Base-by-base conservation (phyloP, 2,113 vertebrate genomes). In the Anolis sagrei region DNA sequence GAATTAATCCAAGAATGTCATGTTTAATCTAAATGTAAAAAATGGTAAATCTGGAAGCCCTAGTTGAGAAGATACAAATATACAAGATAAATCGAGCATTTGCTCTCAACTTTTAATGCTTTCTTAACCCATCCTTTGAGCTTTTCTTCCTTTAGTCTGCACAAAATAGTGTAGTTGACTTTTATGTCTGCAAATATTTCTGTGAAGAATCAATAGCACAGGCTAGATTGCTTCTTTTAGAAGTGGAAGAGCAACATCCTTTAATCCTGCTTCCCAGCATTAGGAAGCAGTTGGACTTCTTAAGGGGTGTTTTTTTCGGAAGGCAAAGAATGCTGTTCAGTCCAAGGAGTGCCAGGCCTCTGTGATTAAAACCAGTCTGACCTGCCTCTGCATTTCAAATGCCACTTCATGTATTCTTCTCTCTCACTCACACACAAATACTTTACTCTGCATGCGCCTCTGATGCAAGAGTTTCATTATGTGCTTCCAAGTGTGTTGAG, bases 351-450 rank as follows among this genome's bases (percentile, higher is more conserved):
- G 25, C 36, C 64, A 76, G 61, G 66, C n/a, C 61, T 61, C 62
- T 39, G 23, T n/a, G 68, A 62, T 72, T 79, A 72, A 72, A 85
- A 48, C 66, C 44, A 70, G 64, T 78, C 76, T 44, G 34, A 78
- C 32, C 34, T 79, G 83, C 61, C 73, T 84, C 19, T 16, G 32
- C 58, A 49, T 48, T 23, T 83, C 19, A 34, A 54, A 36, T 82
- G 72, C 73, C 58, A 78, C 64, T 85, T 78, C 23, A 44, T 76
- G 10, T 76, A 34, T 44, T 32, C 19, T 66, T 66, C n/a, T 39
- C n/a, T 10, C 49, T 39, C 14, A n/a, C 62, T 21, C 21, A 32
- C 32, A 75, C 36, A 75, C 18, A 75, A 78, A 3, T 1, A 76
- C 27, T 29, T 77, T 84, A n/a, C 23, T 76, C 58, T 84, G 44